phyloP scores from a whole-genome alignment of 2,888 invertebrate species.

The Scaptomyza tumidula region DNA sequence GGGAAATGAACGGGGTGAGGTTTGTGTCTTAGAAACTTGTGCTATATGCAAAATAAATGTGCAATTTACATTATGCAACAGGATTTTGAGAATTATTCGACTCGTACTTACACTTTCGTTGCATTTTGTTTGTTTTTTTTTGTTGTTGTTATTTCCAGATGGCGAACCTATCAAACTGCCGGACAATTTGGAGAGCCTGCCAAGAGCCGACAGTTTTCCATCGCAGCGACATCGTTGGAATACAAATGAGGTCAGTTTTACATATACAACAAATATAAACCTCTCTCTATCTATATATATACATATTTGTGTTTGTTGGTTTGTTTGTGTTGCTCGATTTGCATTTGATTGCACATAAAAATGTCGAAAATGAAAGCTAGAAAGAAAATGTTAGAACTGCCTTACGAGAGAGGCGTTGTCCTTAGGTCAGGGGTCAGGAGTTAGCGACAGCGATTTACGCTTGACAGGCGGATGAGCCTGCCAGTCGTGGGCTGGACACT shows the following conservation, averaged over 20 bases:
- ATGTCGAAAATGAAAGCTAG: slow-evolving; percentile 69
- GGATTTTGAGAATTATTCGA: slow-evolving; percentile 18
- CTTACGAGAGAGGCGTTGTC: not conserved
- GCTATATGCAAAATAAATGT: slow-evolving; percentile 57
- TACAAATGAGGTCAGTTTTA: slow-evolving; percentile 95
- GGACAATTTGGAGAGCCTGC: slow-evolving; percentile 97
- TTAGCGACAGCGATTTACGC: slow-evolving; percentile 29
- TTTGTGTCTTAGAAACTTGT: not conserved
- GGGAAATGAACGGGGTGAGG: not conserved
- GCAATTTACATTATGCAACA: slow-evolving; percentile 58
- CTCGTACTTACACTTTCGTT: slow-evolving; percentile 70
- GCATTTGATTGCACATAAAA: slow-evolving; percentile 78
- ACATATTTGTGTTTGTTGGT: slow-evolving; percentile 31
- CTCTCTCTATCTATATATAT: slow-evolving; percentile 15
- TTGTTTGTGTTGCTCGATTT: slow-evolving; percentile 64
- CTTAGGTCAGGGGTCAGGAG: not conserved
- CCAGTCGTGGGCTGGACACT: slow-evolving; percentile 70
- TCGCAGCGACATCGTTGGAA: slow-evolving; percentile 98
- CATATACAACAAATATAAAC: slow-evolving; percentile 18
- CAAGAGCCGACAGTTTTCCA: slow-evolving; percentile 97
- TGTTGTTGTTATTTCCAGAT: slow-evolving; percentile 86
- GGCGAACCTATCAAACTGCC: slow-evolving; percentile 97
- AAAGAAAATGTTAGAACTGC: slow-evolving; percentile 18
- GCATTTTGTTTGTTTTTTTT: slow-evolving; percentile 26
- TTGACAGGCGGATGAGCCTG: slow-evolving; percentile 77